A percentile compares a stretch with the other conserved stretches of the same genome.
phyloP scores from a whole-genome alignment of 1,140 invertebrate genomes.

The Pachypsylla venusta region DNA sequence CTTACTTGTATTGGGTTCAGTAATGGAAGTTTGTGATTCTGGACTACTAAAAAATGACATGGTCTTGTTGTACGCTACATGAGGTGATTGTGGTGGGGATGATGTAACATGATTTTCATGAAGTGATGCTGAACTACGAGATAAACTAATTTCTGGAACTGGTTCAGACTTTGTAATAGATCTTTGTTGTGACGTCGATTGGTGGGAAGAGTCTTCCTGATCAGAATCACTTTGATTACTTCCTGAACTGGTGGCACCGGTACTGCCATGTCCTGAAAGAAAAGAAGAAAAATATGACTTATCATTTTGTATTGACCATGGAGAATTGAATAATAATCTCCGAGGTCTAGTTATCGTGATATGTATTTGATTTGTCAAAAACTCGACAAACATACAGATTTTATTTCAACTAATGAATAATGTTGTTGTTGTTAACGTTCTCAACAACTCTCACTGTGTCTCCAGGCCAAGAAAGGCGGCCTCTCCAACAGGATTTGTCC shows the following conservation, averaged over 20 bases:
- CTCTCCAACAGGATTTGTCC: too few species aligned
- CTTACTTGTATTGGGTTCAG: slow-evolving; percentile 27
- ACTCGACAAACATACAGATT: too few species aligned
- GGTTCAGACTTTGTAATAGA: slow-evolving; percentile 34
- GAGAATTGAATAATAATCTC: too few species aligned
- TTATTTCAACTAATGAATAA: too few species aligned
- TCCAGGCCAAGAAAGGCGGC: too few species aligned
- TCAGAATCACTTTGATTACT: slow-evolving; percentile 61
- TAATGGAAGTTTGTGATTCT: not conserved
- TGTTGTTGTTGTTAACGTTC: too few species aligned
- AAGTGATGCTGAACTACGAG: slow-evolving; percentile 24
- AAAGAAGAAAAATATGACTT: not conserved
- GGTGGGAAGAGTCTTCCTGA: slow-evolving; percentile 39
- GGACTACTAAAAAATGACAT: not conserved
- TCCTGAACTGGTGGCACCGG: slow-evolving; percentile 38
- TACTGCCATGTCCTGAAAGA: slow-evolving; percentile 27
- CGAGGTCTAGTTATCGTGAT: too few species aligned
- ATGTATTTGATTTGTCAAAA: too few species aligned
- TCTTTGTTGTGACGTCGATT: slow-evolving; percentile 29
- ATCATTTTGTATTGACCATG: too few species aligned
- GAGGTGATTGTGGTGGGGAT: slow-evolving; percentile 12
- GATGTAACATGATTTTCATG: slow-evolving; percentile 51
- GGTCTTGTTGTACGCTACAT: not conserved
- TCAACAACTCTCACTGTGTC: too few species aligned
- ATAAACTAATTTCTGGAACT: slow-evolving; percentile 27